Evolutionary conservation across 2,113 vertebrate species (phyloP).

Genomic region (Oxyruncus cristatus): DNA sequence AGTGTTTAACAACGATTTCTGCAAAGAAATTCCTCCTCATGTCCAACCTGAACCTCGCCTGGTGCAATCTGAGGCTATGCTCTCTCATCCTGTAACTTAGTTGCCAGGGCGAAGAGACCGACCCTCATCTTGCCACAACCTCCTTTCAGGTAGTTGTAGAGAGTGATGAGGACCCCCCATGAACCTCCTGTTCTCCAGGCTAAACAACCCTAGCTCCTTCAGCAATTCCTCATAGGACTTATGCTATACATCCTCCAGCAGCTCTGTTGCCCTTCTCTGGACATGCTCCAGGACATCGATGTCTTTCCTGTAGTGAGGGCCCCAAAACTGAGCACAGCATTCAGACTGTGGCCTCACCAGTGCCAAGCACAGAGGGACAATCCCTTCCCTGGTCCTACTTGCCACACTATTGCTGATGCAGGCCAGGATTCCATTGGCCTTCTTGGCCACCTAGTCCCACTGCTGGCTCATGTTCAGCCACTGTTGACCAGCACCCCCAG

Average conservation of each 20-base stretch:
- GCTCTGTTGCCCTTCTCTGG: not conserved
- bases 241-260: no score
- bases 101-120: rapidly evolving
- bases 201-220: not conserved
- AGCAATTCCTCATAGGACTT: not conserved
- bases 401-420: no score
- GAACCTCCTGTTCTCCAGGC: not conserved
- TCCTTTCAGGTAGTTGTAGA: not conserved
- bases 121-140: not conserved
- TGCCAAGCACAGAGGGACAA: no score
- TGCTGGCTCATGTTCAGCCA: not conserved
- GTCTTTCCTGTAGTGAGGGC: not conserved
- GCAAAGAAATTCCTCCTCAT: not conserved
- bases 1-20: not conserved
- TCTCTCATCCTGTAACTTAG: not conserved
- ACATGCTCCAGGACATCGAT: not conserved
- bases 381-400: not conserved
- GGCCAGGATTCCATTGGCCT: not conserved
- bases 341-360: rapidly evolving
- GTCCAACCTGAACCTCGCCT: not conserved
- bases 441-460: not conserved
- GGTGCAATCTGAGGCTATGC: not conserved
- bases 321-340: not conserved
- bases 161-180: not conserved
- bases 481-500: not conserved